These are phyloP conservation scores for Synanthedon andrenaeformis DNA, from an alignment of 2,888 invertebrate genomes.

Conservation along the genomic window DNA sequence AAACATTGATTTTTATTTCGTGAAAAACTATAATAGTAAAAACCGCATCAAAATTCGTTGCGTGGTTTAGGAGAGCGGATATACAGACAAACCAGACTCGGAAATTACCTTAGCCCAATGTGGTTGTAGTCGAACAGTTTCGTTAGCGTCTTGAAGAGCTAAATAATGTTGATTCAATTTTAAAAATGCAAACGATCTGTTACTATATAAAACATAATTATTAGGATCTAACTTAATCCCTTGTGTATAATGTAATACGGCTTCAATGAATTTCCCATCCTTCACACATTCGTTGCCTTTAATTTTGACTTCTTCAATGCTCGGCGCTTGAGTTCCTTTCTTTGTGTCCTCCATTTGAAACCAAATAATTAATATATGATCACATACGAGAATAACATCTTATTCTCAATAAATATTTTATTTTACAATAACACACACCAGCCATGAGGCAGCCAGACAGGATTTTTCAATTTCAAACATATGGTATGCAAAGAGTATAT, in stretches of 20 bases:
- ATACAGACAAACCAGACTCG: background rate
- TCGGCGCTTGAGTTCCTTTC: conserved; percentile 27
- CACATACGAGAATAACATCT: too few relatives aligned
- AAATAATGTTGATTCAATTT: conserved; percentile 82
- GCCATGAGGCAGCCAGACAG: too few relatives aligned
- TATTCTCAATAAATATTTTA: background rate
- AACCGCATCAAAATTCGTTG: background rate
- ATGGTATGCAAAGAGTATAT: too few relatives aligned
- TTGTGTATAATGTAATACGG: conserved; percentile 82
- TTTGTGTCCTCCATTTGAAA: conserved; percentile 43
- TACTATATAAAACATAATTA: conserved; percentile 80
- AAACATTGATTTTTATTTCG: too few relatives aligned
- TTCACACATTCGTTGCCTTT: conserved; percentile 83
- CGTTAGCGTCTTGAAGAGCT: conserved; percentile 82
- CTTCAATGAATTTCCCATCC: conserved; percentile 79
- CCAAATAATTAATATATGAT: too few relatives aligned
- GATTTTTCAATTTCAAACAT: too few relatives aligned
- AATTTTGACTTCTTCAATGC: conserved; percentile 74
- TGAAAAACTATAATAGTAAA: background rate
- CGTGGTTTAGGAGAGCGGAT: background rate
- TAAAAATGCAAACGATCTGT: conserved; percentile 83
- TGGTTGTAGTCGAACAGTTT: conserved; percentile 79
- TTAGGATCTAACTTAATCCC: conserved; percentile 80
- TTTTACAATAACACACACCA: background rate
- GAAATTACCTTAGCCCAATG: conserved; percentile 77